Evolutionary conservation across 2,888 invertebrate species (phyloP).

Genomic region (Synanthedon myopaeformis): DNA sequence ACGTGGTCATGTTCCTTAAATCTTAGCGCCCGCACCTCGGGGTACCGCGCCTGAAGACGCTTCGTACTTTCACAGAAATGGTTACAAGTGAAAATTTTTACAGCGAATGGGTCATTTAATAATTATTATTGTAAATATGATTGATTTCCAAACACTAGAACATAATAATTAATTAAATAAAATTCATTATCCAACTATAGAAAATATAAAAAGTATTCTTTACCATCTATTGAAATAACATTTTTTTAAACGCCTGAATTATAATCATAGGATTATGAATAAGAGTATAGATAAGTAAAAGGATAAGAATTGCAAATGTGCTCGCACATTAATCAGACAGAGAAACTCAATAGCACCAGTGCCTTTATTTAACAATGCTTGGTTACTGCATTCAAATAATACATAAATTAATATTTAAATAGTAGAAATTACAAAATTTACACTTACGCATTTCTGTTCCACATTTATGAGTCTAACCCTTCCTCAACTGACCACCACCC

Average conservation of each 20-base stretch:
- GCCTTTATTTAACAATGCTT: no score
- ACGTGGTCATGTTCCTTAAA: conserved; percentile 36
- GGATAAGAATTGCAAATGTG: no score
- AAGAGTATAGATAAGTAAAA: no score
- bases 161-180: background rate
- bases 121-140: background rate
- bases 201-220: background rate
- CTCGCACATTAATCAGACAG: no score
- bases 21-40: conserved; percentile 46
- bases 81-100: conserved; percentile 14
- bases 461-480: conserved; percentile 20
- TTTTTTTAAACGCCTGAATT: no score
- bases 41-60: conserved; percentile 33
- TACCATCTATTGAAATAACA: background rate
- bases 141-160: background rate
- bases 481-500: conserved; percentile 35
- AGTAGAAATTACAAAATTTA: conserved; percentile 5
- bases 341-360: no score
- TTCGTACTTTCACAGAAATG: conserved; percentile 11
- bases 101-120: no score
- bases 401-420: no score
- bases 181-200: background rate
- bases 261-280: no score
- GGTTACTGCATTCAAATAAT: no score
- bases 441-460: conserved; percentile 22